Conservation (phyloP, 2,888 invertebrate genomes). For the Drosophila meridiana region DNA sequence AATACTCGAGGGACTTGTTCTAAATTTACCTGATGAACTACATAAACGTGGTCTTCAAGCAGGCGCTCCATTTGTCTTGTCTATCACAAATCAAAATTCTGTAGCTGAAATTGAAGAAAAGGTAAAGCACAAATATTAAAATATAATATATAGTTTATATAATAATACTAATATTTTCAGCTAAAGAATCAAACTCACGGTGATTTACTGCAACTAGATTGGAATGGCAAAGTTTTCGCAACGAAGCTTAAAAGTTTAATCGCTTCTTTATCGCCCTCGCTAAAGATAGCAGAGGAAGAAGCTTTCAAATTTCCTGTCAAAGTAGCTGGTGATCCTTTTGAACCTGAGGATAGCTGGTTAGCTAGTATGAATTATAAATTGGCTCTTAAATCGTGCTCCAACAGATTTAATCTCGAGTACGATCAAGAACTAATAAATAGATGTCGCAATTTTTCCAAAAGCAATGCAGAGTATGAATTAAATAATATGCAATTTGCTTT, state of each 20-base stretch:
- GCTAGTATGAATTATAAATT: constrained; percentile 24
- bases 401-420: constrained; percentile 19
- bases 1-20: constrained; percentile 7
- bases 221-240: constrained; percentile 11
- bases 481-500: constrained; percentile 22
- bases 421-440: constrained; percentile 25
- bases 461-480: constrained; percentile 18
- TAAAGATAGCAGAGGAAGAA: too few species aligned
- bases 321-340: constrained; percentile 17
- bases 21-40: constrained; percentile 12
- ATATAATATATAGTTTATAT: background rate
- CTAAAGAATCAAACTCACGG: constrained; percentile 4
- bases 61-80: constrained; percentile 23
- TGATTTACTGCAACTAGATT: constrained; percentile 26
- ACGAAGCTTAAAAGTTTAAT: constrained; percentile 15
- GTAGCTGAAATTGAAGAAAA: constrained; percentile 7
- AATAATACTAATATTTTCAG: background rate
- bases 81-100: background rate
- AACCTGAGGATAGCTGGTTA: constrained; percentile 19
- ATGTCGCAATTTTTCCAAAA: constrained; percentile 23
- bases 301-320: constrained; percentile 32
- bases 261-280: background rate
- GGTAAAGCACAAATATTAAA: constrained; percentile 9
- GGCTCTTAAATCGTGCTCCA: constrained; percentile 26
- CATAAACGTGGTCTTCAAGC: background rate